phyloP scores from a whole-genome alignment of 2,888 invertebrate species.

The Dione vanillae region DNA sequence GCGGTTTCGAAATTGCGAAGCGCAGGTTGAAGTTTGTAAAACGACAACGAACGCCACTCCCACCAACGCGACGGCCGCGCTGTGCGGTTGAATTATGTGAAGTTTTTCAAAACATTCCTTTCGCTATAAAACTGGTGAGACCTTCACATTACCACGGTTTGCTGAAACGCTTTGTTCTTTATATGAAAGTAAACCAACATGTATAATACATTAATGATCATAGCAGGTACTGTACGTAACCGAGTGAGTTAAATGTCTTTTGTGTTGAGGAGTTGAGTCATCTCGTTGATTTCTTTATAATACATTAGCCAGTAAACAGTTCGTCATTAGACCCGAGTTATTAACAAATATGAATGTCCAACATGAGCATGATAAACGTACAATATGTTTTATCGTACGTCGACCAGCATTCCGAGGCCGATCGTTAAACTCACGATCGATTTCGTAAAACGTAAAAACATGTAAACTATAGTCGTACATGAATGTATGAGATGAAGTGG shows the following conservation, averaged over 20 bases:
- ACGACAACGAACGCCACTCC: slow-evolving; percentile 33
- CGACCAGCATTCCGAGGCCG: slow-evolving; percentile 57
- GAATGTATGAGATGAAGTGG: slow-evolving; percentile 61
- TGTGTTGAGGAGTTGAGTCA: slow-evolving; percentile 41
- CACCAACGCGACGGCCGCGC: slow-evolving; percentile 9
- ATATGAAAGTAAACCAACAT: slow-evolving; percentile 23
- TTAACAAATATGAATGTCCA: slow-evolving; percentile 60
- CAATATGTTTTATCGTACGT: slow-evolving; percentile 63
- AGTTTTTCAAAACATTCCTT: slow-evolving; percentile 34
- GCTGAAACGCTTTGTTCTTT: slow-evolving; percentile 37
- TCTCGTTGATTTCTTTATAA: slow-evolving; percentile 37
- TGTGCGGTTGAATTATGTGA: slow-evolving; percentile 7
- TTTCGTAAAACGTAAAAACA: slow-evolving; percentile 53
- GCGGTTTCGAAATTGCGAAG: slow-evolving; percentile 44
- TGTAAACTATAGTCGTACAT: slow-evolving; percentile 52
- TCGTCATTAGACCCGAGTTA: slow-evolving; percentile 58
- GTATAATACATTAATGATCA: slow-evolving; percentile 20
- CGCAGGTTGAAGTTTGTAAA: slow-evolving; percentile 39
- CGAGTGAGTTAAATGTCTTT: slow-evolving; percentile 35
- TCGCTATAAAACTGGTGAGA: slow-evolving; percentile 36
- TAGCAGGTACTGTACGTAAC: not conserved
- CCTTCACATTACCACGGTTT: slow-evolving; percentile 28
- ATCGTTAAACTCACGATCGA: slow-evolving; percentile 47
- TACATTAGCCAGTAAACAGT: slow-evolving; percentile 39
- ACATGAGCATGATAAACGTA: slow-evolving; percentile 60